These are phyloP conservation scores for Mythimna vitellina DNA, from an alignment of 2,888 invertebrate genomes.

Conservation along the genomic window DNA sequence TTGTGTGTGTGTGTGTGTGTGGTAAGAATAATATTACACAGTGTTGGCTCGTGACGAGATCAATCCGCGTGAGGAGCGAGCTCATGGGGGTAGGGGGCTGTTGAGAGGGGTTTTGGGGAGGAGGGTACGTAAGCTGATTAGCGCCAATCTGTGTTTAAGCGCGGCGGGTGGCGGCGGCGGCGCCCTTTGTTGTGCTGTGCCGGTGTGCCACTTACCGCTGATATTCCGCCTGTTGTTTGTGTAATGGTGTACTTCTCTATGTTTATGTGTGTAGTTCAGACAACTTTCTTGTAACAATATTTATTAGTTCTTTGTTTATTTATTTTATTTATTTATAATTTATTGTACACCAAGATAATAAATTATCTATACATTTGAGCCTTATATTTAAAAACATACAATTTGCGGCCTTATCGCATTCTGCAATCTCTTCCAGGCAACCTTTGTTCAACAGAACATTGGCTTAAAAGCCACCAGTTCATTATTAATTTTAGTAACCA, in stretches of 20 bases:
- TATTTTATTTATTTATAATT: no score
- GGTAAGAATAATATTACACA: background rate
- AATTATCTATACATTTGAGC: no score
- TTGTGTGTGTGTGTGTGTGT: slow-evolving; percentile 1
- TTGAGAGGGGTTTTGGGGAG: background rate
- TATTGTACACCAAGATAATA: no score
- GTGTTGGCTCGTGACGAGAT: slow-evolving; percentile 7
- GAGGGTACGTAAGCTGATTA: slow-evolving; percentile 47
- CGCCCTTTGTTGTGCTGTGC: slow-evolving; percentile 27
- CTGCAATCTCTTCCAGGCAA: no score
- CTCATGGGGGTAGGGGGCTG: background rate
- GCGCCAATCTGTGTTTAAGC: slow-evolving; percentile 45
- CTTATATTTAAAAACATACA: no score
- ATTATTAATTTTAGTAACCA: no score
- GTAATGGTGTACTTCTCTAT: slow-evolving; percentile 9
- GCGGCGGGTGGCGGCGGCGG: slow-evolving; percentile 1
- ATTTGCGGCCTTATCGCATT: no score
- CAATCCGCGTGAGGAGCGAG: background rate
- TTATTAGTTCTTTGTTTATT: no score
- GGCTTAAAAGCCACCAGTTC: no score
- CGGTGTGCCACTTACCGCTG: slow-evolving; percentile 15
- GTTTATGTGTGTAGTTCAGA: background rate
- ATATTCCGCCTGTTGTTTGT: slow-evolving; percentile 19
- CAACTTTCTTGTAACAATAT: no score
- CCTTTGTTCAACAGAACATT: no score